Percentiles rank a stretch among this genome's conserved stretches.
Conservation (phyloP, 2,888 invertebrate species). For the Drosophila colorata region DNA sequence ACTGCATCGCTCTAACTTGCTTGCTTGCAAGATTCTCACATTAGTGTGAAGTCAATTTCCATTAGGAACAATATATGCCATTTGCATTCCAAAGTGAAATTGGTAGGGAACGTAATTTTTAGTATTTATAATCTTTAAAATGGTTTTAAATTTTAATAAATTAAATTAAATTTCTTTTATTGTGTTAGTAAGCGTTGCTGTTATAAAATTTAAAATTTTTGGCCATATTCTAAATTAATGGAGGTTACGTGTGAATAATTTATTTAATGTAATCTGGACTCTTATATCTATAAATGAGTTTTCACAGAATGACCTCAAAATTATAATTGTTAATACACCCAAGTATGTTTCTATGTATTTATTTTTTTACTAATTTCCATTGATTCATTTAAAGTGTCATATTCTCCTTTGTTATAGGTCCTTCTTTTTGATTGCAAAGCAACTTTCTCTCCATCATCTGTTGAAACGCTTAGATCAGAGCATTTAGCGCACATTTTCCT, state of each 20-base stretch:
- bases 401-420: slow-evolving; percentile 82
- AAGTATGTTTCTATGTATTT: slow-evolving; percentile 4
- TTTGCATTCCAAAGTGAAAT: too few species aligned
- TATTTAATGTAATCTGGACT: slow-evolving; percentile 39
- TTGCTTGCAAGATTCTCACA: too few species aligned
- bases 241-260: slow-evolving; percentile 39
- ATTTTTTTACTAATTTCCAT: slow-evolving; percentile 81
- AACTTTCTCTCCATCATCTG: slow-evolving; percentile 69
- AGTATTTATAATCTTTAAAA: too few species aligned
- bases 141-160: slow-evolving; percentile 12
- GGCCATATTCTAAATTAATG: slow-evolving; percentile 47
- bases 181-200: slow-evolving; percentile 44
- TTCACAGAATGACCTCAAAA: slow-evolving; percentile 26
- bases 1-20: too few species aligned
- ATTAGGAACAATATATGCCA: too few species aligned
- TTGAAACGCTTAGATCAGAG: slow-evolving; percentile 66
- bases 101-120: too few species aligned
- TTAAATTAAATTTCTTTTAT: slow-evolving; percentile 34
- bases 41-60: too few species aligned
- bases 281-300: slow-evolving; percentile 20
- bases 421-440: slow-evolving; percentile 80
- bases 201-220: slow-evolving; percentile 54
- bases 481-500: slow-evolving; percentile 84
- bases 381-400: slow-evolving; percentile 81
- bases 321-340: slow-evolving; percentile 6